Evolutionary conservation across 2,888 invertebrate genomes (phyloP).

Genomic region (Cerceris rybyensis): DNA sequence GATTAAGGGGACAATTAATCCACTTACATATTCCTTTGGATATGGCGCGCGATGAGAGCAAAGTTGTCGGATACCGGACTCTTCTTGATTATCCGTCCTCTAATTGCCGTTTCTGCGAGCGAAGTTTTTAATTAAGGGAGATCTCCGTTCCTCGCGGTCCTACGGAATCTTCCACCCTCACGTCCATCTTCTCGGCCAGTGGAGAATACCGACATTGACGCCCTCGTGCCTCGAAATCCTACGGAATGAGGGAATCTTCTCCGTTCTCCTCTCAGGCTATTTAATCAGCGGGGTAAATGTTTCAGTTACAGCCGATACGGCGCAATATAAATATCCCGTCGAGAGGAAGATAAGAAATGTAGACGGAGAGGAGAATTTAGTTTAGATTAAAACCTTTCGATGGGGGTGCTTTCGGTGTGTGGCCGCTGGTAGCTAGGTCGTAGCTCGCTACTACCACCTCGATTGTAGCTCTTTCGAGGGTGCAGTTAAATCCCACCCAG

Average conservation of each 20-base stretch:
- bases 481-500: constrained; percentile 38
- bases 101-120: constrained; percentile 61
- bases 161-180: constrained; percentile 12
- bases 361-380: constrained; percentile 9
- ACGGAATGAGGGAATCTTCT: background rate
- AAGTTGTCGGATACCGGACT: constrained; percentile 63
- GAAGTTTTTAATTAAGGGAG: constrained; percentile 69
- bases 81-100: constrained; percentile 69
- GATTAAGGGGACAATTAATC: constrained; percentile 68
- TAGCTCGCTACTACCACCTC: too few relatives aligned
- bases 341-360: constrained; percentile 33
- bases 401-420: constrained; percentile 1
- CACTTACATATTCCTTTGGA: constrained; percentile 61
- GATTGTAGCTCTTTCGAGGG: constrained; percentile 24
- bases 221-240: too few relatives aligned
- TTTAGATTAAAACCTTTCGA: constrained; percentile 34
- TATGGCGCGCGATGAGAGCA: constrained; percentile 25
- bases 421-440: too few relatives aligned
- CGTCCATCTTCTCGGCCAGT: constrained; percentile 8
- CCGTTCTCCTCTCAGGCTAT: constrained; percentile 2
- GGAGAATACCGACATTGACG: background rate
- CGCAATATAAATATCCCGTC: constrained; percentile 17
- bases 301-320: constrained; percentile 9
- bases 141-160: constrained; percentile 16
- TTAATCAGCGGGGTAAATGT: constrained; percentile 48